A percentile compares a stretch with the other conserved stretches of the same genome.
Conservation (phyloP, 2,888 invertebrate genomes). For the Epinotia demarniana region DNA sequence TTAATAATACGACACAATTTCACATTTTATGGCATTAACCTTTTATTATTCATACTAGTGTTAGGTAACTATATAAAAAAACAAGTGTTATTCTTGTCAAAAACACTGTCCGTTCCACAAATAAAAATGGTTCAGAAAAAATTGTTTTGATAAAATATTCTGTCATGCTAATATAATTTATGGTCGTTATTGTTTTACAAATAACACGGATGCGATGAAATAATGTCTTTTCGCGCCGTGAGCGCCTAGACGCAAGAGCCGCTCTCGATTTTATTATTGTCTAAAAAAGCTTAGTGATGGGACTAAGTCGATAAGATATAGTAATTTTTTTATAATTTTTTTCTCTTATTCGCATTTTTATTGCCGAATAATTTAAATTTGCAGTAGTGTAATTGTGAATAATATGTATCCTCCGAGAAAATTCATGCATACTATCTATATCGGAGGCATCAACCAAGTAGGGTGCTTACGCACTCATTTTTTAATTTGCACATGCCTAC, state of each 20-base stretch:
- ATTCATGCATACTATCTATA: not conserved
- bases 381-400: not conserved
- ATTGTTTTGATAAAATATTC: conserved; percentile 5
- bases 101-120: conserved; percentile 1
- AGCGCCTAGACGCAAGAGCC: conserved; percentile 19
- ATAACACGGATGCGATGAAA: conserved; percentile 15
- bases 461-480: too few species aligned
- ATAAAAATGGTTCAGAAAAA: conserved; percentile 12
- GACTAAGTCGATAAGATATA: conserved; percentile 40
- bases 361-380: too few species aligned
- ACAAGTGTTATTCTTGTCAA: not conserved
- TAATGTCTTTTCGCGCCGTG: conserved; percentile 27
- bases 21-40: conserved; percentile 3
- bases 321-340: conserved; percentile 32
- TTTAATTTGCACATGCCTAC: too few species aligned
- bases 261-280: conserved; percentile 16
- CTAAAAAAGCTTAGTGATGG: conserved; percentile 37
- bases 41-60: not conserved
- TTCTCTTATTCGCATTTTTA: too few species aligned
- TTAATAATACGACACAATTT: not conserved
- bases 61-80: conserved; percentile 41
- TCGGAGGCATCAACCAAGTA: too few species aligned
- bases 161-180: conserved; percentile 33
- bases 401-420: not conserved
- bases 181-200: conserved; percentile 24